phyloP scores from a whole-genome alignment of 2,888 invertebrate species.

The Rhamnusium bicolor region DNA sequence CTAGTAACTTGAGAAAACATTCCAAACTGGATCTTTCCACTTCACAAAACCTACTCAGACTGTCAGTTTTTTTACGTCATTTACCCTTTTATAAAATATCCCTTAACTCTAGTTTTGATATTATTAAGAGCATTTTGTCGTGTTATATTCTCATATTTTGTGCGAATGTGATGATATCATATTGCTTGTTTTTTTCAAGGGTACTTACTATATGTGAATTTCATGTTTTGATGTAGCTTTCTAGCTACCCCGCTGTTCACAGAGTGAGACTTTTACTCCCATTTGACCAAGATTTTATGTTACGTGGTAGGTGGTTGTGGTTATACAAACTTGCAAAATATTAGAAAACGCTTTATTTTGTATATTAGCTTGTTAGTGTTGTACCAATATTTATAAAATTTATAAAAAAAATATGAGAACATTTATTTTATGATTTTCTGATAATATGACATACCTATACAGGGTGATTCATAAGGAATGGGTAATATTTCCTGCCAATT shows the following conservation, averaged over 20 bases:
- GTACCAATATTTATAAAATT: no score
- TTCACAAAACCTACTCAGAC: neutral
- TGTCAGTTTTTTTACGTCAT: constrained; percentile 15
- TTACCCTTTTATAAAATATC: constrained; percentile 47
- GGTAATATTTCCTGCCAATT: no score
- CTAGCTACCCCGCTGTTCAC: constrained; percentile 35
- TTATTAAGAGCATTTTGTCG: constrained; percentile 7
- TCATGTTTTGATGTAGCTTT: constrained; percentile 43
- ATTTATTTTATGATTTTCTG: no score
- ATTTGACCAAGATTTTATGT: constrained; percentile 23
- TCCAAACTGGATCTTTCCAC: constrained; percentile 8
- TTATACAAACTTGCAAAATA: neutral
- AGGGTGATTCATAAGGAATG: no score
- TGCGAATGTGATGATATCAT: neutral
- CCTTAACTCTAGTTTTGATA: constrained; percentile 35
- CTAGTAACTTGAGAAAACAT: constrained; percentile 2
- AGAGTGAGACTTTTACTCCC: constrained; percentile 20
- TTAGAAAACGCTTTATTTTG: neutral
- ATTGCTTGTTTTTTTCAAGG: constrained; percentile 47
- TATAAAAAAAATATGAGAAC: no score
- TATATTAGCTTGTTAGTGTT: no score
- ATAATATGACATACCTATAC: no score
- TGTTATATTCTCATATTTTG: constrained; percentile 25
- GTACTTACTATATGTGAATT: constrained; percentile 52
- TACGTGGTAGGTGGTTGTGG: constrained; percentile 26